These are phyloP conservation scores for Orchestia grillus DNA, from an alignment of 1,140 invertebrate species.

Conservation along the genomic window DNA sequence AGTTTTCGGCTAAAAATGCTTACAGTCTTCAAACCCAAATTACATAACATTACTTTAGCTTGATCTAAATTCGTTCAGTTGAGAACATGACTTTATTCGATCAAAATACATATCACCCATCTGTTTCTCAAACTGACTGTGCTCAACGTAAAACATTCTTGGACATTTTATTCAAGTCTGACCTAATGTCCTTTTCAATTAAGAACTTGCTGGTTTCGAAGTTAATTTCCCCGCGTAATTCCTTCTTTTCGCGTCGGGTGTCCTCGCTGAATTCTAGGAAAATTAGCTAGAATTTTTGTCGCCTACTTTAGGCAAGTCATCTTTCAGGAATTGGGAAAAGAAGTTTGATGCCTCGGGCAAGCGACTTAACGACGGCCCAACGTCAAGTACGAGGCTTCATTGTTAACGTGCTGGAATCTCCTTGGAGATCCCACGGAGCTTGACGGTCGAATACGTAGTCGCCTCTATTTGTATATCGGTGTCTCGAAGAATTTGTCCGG, in stretches of 20 bases:
- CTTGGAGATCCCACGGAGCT: neutral
- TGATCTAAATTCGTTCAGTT: neutral
- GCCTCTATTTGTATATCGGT: neutral
- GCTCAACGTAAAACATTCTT: neutral
- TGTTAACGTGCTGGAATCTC: conserved; percentile 7
- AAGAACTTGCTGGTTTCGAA: conserved; percentile 16
- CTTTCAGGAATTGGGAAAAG: conserved; percentile 25
- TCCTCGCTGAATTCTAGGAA: conserved; percentile 47
- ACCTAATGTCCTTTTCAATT: conserved; percentile 31
- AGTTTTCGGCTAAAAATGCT: neutral
- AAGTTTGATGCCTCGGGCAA: neutral
- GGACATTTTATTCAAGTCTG: neutral
- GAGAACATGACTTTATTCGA: neutral
- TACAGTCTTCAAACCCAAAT: neutral
- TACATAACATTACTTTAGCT: neutral
- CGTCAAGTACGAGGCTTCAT: neutral
- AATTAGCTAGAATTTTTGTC: conserved; percentile 52
- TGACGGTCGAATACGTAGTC: neutral
- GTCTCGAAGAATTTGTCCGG: neutral
- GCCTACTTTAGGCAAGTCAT: conserved; percentile 16
- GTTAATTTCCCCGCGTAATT: conserved; percentile 28
- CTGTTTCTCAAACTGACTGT: neutral
- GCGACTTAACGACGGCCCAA: neutral
- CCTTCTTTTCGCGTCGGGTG: conserved; percentile 31
- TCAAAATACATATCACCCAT: neutral